Percentiles rank a stretch among this genome's conserved stretches.
Evolutionary conservation across 2,113 vertebrate species (phyloP).

Genomic region (Corvus hawaiiensis): DNA sequence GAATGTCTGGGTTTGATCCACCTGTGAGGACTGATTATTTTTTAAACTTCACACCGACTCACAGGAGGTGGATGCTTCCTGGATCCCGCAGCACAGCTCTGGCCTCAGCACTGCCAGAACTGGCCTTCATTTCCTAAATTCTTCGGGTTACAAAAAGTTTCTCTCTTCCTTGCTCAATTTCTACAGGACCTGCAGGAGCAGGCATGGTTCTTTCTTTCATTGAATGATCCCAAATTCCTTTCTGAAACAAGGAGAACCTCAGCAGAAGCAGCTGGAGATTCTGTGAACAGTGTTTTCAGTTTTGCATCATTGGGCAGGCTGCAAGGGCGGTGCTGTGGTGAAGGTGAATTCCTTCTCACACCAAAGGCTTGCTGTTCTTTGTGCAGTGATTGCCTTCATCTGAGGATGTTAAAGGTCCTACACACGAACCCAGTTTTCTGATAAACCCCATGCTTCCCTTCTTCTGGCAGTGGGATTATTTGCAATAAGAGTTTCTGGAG

Average conservation of each 20-base stretch:
- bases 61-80: not conserved
- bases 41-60: not conserved
- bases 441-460: not conserved
- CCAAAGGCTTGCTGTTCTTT: not conserved
- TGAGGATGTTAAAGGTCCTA: not conserved
- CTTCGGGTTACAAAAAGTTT: not conserved
- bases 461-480: constrained; percentile 23
- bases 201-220: not conserved
- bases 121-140: not conserved
- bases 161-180: not conserved
- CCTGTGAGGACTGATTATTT: constrained; percentile 43
- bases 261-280: not conserved
- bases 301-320: not conserved
- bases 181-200: not conserved
- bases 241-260: not conserved
- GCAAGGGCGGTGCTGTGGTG: not conserved
- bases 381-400: not conserved
- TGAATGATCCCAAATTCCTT: not conserved
- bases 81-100: not conserved
- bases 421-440: not conserved
- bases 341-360: not conserved
- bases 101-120: not conserved
- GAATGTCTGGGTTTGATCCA: constrained; percentile 20
- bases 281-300: not conserved
- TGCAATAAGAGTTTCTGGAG: not conserved